Evolutionary conservation across 2,888 invertebrate species (phyloP).

Genomic region (Drosophila cognata): DNA sequence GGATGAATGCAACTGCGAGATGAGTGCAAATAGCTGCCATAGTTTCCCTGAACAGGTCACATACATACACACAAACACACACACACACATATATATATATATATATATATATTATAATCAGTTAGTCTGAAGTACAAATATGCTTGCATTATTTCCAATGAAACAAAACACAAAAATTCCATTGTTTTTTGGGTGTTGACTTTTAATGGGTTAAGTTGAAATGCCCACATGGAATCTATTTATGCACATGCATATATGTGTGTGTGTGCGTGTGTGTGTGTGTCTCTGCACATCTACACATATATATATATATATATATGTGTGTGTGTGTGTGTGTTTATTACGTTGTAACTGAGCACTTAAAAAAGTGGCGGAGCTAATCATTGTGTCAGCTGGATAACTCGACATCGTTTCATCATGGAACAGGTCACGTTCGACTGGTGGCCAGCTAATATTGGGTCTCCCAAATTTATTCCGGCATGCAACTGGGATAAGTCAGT

Average conservation of each 20-base stretch:
- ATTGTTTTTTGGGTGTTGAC: not conserved
- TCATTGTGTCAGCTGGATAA: slow-evolving; percentile 37
- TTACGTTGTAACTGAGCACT: slow-evolving; percentile 11
- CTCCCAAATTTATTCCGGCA: slow-evolving; percentile 28
- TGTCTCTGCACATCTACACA: not conserved
- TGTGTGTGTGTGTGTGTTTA: not conserved
- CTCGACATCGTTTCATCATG: slow-evolving; percentile 12
- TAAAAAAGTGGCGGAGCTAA: slow-evolving; percentile 38
- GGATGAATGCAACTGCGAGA: not conserved
- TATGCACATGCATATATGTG: not conserved
- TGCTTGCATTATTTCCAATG: not conserved
- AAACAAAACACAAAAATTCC: not conserved
- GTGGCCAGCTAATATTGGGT: slow-evolving; percentile 33
- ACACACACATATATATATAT: not conserved
- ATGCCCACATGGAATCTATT: slow-evolving; percentile 3
- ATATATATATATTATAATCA: not conserved
- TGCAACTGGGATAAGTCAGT: not conserved
- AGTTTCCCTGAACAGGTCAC: not conserved
- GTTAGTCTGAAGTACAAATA: not conserved
- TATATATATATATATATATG: not conserved
- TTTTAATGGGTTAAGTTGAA: not conserved
- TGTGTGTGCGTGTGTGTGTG: not conserved
- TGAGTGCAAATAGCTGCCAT: not conserved
- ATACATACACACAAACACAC: not conserved
- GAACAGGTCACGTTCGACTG: slow-evolving; percentile 40